phyloP scores from a whole-genome alignment of 2,113 vertebrate genomes.

The Arizona elegans region DNA sequence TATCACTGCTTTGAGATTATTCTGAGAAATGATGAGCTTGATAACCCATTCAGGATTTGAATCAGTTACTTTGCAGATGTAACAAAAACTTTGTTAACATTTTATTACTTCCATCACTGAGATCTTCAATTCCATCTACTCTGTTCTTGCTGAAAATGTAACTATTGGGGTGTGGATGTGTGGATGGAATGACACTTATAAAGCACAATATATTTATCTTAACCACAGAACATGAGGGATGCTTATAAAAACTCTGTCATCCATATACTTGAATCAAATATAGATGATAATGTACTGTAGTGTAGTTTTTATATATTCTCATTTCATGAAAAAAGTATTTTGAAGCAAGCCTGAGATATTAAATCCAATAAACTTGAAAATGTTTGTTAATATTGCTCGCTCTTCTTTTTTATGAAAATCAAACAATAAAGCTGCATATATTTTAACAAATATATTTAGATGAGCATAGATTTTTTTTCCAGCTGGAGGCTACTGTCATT shows the following conservation, averaged over 20 bases:
- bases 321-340: not conserved
- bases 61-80: not conserved
- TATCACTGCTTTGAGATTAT: not conserved
- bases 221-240: not conserved
- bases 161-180: not conserved
- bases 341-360: not conserved
- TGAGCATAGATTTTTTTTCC: not conserved
- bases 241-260: not conserved
- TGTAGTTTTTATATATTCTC: not conserved
- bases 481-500: not conserved
- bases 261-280: not conserved
- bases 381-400: not conserved
- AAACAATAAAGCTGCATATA: not conserved
- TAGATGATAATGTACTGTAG: not conserved
- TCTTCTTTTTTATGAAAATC: not conserved
- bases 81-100: not conserved
- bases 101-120: not conserved
- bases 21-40: not conserved
- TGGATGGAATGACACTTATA: not conserved
- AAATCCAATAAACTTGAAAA: not conserved
- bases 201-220: not conserved
- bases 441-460: not conserved
- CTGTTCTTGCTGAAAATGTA: not conserved
- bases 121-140: too few relatives aligned
- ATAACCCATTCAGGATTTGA: not conserved